Evolutionary conservation across 1,140 invertebrate species (phyloP), one percentile per base, ranked within the genome.

Genomic region (Cydia strobilella): DNA sequence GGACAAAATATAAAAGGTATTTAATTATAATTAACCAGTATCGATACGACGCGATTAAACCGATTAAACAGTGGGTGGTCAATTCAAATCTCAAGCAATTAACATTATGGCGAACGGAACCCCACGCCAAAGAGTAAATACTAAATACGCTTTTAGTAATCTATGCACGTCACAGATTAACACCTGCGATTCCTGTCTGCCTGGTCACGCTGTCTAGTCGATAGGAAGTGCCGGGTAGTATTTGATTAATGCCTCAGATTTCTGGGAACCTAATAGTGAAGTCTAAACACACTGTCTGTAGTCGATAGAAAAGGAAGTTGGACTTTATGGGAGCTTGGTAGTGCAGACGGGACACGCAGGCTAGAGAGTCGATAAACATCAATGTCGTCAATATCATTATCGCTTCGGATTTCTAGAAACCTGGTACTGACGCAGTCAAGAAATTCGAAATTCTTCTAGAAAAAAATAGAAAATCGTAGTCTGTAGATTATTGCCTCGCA

Each of bases 11-110:
- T 69, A 69, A 18, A 69, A 69, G 65, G 27, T 10, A 69, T 69
- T 69, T 69, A 69, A 69, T 69, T 69, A 69, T 69, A 69, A 69
- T 69, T 31, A 18, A 35, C n/a, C 7, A 9, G 27, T 66, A 13
- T 20, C 65, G 35, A 59, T 59, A 59, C 12, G 54, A 59, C 54
- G 18, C 20, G 54, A 59, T 59, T 59, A 59, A 59, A 20, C 54
- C 54, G 20, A 59, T 59, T 59, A 59, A 59, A 23, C 54, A 18
- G 54, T 59, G 54, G 54, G 54, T 59, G 54, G 54, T 12, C n/a
- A 6, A 54, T 20, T 54, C 6, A 9, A 20, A 59, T 59, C 18
- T 59, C 20, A 59, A 23, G 54, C 6, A 5, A 59, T 59, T 59
- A 59, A 59, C 54, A 59, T 59, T 59, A 59, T 59, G 20, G 7